Base-by-base conservation (phyloP, 2,113 vertebrate species). In the Galbula dea region DNA sequence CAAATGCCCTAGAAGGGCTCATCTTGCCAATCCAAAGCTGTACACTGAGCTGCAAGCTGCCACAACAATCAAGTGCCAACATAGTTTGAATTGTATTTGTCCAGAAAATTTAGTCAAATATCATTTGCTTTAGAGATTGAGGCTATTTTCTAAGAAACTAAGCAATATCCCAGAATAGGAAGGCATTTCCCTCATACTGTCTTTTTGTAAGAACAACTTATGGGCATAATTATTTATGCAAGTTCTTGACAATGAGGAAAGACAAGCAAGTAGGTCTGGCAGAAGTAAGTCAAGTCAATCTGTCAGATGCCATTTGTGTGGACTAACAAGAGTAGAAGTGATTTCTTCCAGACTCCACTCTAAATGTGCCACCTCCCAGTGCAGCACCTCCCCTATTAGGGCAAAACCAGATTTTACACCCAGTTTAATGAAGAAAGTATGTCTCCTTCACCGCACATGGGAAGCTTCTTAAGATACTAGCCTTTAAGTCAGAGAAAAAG, bases 301-400 rank as follows among this genome's bases (percentile, higher is more conserved):
- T 43, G 30, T 12, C n/a, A 34, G 11, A 27, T 55, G 48, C n/a
- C 30, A 13, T 76, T 84, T 59, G 20, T 32, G 32, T 27, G 36
- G 67, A 29, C 3, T 36, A 72, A 72, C 27, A 36, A 11, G 19
- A 6, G 24, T 7, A 63, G 16, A 51, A 34, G 27, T 1, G 27
- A 61, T 59, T 57, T 58, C 61, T 43, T 51, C 32, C 61, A 71
- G 16, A 57, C 29, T 74, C 39, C 21, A 57, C 19, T 36, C 19
- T 0, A 2, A 46, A 17, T 0, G 0, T 43, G 37, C 23, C 29
- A 36, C 17, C 24, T 39, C 34, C 78, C 9, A 9, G 27, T 22
- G 36, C 6, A 36, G 19, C 36, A 48, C 34, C n/a, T 75, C 27
- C 41, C 17, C 4, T 26, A n/a, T 15, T 27, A 68, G 30, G 26